Percentiles rank a stretch among this genome's conserved stretches.
These are phyloP conservation scores for Homarus gammarus DNA, from an alignment of 2,888 invertebrate genomes.

Conservation along the genomic window DNA sequence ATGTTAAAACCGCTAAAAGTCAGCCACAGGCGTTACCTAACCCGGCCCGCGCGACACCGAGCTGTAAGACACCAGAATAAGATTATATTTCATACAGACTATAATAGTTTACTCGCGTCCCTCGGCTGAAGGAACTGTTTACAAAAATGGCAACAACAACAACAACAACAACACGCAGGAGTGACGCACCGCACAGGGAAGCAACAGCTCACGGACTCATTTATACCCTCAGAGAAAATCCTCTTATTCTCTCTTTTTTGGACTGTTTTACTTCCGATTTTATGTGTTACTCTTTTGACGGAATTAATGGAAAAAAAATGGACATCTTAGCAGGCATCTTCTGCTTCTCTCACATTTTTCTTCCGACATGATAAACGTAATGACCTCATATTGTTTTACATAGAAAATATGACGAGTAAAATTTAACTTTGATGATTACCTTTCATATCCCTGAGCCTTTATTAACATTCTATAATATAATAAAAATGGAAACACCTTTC, in stretches of 20 bases:
- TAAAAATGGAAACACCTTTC: neutral
- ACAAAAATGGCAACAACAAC: neutral
- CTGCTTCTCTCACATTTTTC: neutral
- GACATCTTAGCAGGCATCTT: too few species aligned
- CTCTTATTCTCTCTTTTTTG: too few species aligned
- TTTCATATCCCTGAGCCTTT: conserved; percentile 18
- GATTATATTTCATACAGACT: neutral
- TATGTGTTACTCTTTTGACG: too few species aligned
- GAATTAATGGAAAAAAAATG: too few species aligned
- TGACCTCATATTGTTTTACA: neutral
- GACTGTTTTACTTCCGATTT: too few species aligned
- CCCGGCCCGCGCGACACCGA: neutral
- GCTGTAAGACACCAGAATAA: neutral
- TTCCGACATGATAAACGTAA: neutral
- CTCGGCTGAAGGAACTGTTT: neutral
- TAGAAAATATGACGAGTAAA: neutral
- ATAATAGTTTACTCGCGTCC: neutral
- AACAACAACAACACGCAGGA: conserved; percentile 3
- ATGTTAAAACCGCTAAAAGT: neutral
- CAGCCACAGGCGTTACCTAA: neutral
- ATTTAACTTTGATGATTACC: neutral
- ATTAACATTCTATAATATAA: neutral
- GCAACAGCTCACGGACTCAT: neutral
- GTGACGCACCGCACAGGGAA: neutral
- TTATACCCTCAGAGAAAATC: too few species aligned